phyloP scores from a whole-genome alignment of 2,113 vertebrate genomes.

The Clupea harengus region DNA sequence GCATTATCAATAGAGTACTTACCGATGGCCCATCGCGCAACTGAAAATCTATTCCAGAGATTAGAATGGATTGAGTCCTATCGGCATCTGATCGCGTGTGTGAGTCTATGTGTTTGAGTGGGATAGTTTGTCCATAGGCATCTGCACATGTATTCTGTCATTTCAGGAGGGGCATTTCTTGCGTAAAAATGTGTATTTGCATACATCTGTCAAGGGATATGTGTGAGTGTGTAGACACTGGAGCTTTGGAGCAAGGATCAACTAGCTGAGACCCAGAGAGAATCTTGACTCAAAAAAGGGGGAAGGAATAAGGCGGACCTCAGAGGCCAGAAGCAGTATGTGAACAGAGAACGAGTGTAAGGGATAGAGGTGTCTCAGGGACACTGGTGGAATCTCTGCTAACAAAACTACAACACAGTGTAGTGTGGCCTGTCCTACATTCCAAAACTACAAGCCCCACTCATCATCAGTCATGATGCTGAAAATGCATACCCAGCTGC shows the following conservation, averaged over 20 bases:
- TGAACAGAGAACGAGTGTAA: neutral
- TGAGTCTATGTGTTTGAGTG: neutral
- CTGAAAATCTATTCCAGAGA: constrained; percentile 1
- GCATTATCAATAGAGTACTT: constrained; percentile 21
- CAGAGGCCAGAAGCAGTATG: neutral
- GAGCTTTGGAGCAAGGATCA: neutral
- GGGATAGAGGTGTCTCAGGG: neutral
- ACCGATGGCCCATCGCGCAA: neutral
- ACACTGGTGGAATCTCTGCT: neutral
- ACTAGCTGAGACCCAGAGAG: too few species aligned
- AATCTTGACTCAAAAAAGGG: too few species aligned
- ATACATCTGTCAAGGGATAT: neutral
- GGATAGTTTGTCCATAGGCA: neutral
- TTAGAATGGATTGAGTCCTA: neutral
- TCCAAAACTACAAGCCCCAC: neutral
- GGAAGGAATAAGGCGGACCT: too few species aligned
- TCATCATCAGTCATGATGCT: neutral
- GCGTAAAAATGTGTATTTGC: neutral
- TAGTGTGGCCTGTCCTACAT: neutral
- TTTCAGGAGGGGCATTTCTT: neutral
- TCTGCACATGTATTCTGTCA: neutral
- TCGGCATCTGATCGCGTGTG: neutral
- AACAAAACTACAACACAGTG: neutral
- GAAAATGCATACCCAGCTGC: neutral
- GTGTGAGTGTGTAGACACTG: neutral